Base-by-base conservation (phyloP, 2,797 vertebrate species). In the Nothura maculosa region DNA sequence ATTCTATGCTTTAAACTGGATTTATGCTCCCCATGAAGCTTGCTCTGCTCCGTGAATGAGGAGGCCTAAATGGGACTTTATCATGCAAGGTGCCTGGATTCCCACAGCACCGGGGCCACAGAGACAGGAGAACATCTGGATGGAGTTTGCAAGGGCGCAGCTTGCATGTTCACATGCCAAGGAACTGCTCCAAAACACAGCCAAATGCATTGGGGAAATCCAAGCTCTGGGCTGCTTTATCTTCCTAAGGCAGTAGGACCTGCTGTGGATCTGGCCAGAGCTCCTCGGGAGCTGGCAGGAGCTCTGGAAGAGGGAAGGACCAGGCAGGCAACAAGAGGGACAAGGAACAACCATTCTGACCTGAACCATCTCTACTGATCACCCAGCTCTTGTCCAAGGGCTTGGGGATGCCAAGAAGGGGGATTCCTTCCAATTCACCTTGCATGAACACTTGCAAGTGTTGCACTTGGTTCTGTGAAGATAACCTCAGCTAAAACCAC, bases 31-130 rank as follows among this genome's bases (percentile, higher is more conserved):
- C 9, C 4, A 12, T 5, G 17, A 22, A 79, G 38, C 28, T 68
- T 64, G 19, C 70, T 43, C n/a, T 18, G 19, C 40, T 0, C 0
- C 18, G 28, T 2, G 32, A 50, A 9, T 45, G 43, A 55, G 20
- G 55, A 18, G 69, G 6, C 34, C 36, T 24, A 45, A 28, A 8
- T 20, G 5, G 2, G 18, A 40, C 22, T 69, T 45, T 17, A 6
- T 34, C 9, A 2, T 0, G 5, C 57, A 22, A 13, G 74, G 13
- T 25, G 12, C 2, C 2, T 32, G 22, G 32, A 67, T 57, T 45
- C 38, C 27, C 9, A 3, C 54, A 61, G 42, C 25, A 66, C 34
- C 52, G 20, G 12, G 25, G 18, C 12, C n/a, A 7, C 17, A 25
- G 50, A 32, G 45, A 47, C 21, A 47, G 45, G 45, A 47, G 10